A percentile compares a stretch with the other conserved stretches of the same genome.
Conservation (phyloP, 2,797 vertebrate genomes). For the Enteromius paludinosus region DNA sequence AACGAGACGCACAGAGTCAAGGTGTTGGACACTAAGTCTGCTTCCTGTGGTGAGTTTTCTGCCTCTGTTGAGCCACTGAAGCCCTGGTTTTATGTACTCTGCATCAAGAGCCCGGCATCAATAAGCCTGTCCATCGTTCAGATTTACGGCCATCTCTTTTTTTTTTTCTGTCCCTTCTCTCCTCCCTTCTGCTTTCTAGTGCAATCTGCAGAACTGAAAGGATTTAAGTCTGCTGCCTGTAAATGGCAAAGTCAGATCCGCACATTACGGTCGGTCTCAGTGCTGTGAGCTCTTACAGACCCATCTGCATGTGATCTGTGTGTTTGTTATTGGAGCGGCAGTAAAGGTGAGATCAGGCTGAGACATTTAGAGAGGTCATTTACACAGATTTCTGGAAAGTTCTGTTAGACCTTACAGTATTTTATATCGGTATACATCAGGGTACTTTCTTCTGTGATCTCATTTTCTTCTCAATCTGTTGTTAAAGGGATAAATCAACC, state of each 20-base stretch:
- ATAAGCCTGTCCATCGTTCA: slow-evolving; percentile 24
- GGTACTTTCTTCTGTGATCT: neutral
- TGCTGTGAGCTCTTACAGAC: slow-evolving; percentile 15
- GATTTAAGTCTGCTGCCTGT: slow-evolving; percentile 10
- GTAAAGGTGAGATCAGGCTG: slow-evolving; percentile 45
- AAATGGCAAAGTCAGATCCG: slow-evolving; percentile 43
- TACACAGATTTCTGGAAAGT: slow-evolving; percentile 17
- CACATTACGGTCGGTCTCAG: slow-evolving; percentile 7
- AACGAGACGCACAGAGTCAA: slow-evolving; percentile 87
- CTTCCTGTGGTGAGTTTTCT: slow-evolving; percentile 88
- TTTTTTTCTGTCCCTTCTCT: neutral
- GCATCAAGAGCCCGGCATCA: slow-evolving; percentile 21
- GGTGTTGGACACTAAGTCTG: slow-evolving; percentile 90
- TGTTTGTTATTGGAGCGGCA: slow-evolving; percentile 37
- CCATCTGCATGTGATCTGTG: slow-evolving; percentile 33
- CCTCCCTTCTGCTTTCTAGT: neutral
- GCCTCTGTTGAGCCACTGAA: neutral
- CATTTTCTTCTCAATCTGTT: neutral
- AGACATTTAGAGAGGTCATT: slow-evolving; percentile 33
- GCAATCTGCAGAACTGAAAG: neutral
- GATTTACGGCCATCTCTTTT: slow-evolving; percentile 31
- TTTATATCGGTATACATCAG: slow-evolving; percentile 4
- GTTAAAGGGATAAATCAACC: neutral
- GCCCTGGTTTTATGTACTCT: slow-evolving; percentile 49
- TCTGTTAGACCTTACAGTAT: slow-evolving; percentile 6